Conservation (phyloP, 2,113 vertebrate species). For the Tichodroma muraria region DNA sequence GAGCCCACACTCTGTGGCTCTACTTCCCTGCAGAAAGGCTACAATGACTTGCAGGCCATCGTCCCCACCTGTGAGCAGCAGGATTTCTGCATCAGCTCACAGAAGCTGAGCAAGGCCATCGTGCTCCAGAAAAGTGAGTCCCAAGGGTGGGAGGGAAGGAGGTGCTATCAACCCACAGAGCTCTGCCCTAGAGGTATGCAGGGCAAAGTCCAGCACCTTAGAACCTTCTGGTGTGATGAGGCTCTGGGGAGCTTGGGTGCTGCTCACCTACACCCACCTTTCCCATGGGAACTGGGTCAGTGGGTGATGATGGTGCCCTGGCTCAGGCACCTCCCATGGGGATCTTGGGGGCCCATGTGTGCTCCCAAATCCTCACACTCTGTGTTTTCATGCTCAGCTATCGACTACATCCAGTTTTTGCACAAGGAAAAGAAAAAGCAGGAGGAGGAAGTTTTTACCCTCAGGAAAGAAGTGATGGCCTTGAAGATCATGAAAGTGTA, state of each 20-base stretch:
- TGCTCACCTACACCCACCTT: not conserved
- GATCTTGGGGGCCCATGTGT: fast-evolving
- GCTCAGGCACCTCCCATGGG: not conserved
- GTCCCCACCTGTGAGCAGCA: constrained; percentile 97
- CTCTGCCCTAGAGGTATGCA: fast-evolving
- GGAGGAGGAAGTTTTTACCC: constrained; percentile 90
- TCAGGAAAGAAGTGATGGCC: constrained; percentile 94
- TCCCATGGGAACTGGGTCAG: not conserved
- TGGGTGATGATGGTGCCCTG: not conserved
- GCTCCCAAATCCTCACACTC: not conserved
- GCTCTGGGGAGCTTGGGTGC: not conserved
- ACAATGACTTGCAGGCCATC: constrained; percentile 92
- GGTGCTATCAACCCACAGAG: not conserved
- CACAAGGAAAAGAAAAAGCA: constrained; percentile 99
- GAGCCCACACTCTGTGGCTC: not conserved
- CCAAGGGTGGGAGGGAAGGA: not conserved
- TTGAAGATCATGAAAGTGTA: constrained; percentile 99
- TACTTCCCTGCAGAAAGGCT: constrained; percentile 84
- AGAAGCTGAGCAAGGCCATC: constrained; percentile 96
- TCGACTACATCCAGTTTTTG: constrained; percentile 98
- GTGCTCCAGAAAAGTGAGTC: constrained; percentile 94
- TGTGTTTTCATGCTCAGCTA: constrained; percentile 69
- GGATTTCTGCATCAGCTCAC: constrained; percentile 85
- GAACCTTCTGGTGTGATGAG: not conserved
- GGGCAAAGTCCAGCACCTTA: not conserved